Evolutionary conservation across 64 coral and sea anemone genomes (phyloP).

Genomic region (Stichodactyla helianthus): DNA sequence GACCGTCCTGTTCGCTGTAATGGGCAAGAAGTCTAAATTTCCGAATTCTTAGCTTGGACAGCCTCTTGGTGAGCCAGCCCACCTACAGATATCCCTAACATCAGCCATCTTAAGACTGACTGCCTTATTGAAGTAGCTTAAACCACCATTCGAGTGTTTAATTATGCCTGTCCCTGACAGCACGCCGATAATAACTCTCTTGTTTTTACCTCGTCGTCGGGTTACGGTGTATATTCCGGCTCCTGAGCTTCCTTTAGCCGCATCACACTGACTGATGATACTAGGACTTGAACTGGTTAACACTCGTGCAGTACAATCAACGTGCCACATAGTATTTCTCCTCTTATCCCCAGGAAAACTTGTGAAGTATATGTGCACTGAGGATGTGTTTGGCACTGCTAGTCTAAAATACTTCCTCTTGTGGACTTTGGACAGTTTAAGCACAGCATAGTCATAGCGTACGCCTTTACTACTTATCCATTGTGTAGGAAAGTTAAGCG

Average conservation of each 20-base stretch:
- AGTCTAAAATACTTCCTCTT: constrained; percentile 45
- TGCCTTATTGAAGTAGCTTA: constrained; percentile 27
- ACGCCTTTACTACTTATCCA: constrained; percentile 33
- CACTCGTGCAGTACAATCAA: constrained; percentile 44
- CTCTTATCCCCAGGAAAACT: constrained; percentile 81
- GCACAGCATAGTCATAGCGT: constrained; percentile 64
- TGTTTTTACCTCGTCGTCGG: background rate
- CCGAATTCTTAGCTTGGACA: background rate
- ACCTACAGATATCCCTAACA: constrained; percentile 58
- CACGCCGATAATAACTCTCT: constrained; percentile 58
- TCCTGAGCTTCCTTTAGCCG: constrained; percentile 59
- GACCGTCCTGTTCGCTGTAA: too few relatives aligned
- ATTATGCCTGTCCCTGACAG: constrained; percentile 35
- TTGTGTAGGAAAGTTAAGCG: constrained; percentile 16
- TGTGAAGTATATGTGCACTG: constrained; percentile 57
- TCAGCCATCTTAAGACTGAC: constrained; percentile 49
- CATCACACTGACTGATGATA: constrained; percentile 61
- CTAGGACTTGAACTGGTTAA: constrained; percentile 2
- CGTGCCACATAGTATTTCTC: constrained; percentile 50
- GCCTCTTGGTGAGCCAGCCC: constrained; percentile 22
- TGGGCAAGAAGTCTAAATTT: background rate
- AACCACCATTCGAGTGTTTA: background rate
- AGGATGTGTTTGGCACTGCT: background rate
- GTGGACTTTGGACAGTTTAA: constrained; percentile 39
- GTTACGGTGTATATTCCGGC: constrained; percentile 54